phyloP scores from a whole-genome alignment of 2,113 vertebrate genomes.

The Eonycteris spelaea region DNA sequence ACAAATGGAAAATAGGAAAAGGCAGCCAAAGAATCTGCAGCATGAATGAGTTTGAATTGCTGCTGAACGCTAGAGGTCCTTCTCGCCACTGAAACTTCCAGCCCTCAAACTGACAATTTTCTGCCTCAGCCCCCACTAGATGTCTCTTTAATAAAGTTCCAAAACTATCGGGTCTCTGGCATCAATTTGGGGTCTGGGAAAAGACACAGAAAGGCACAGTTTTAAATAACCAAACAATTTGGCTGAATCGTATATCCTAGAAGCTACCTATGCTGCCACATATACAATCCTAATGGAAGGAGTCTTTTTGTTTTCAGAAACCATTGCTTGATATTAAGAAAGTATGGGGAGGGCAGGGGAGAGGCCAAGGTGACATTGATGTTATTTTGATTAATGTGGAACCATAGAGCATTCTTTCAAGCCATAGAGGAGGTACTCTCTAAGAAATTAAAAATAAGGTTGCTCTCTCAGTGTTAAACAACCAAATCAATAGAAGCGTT shows the following conservation, averaged over 20 bases:
- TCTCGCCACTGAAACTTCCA: slow-evolving; percentile 17
- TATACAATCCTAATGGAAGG: background rate
- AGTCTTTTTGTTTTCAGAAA: background rate
- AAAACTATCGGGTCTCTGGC: background rate
- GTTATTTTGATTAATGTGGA: background rate
- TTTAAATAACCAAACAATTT: background rate
- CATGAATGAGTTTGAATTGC: background rate
- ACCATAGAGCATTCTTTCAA: background rate
- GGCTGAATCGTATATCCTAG: background rate
- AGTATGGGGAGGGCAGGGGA: fast-evolving
- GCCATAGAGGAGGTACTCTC: background rate
- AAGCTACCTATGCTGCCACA: background rate
- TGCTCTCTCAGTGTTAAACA: background rate
- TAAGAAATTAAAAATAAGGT: background rate
- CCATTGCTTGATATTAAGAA: background rate
- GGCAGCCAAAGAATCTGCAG: background rate
- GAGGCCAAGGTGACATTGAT: background rate
- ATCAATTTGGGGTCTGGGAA: background rate
- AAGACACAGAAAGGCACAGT: background rate
- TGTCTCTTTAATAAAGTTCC: slow-evolving; percentile 52
- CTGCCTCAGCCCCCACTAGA: slow-evolving; percentile 48
- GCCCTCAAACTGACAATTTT: background rate
- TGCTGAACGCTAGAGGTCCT: slow-evolving; percentile 60
- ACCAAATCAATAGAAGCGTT: background rate
- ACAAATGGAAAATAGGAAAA: background rate